Evolutionary conservation across 2,113 vertebrate species (phyloP).

Genomic region (Macquaria ambigua): DNA sequence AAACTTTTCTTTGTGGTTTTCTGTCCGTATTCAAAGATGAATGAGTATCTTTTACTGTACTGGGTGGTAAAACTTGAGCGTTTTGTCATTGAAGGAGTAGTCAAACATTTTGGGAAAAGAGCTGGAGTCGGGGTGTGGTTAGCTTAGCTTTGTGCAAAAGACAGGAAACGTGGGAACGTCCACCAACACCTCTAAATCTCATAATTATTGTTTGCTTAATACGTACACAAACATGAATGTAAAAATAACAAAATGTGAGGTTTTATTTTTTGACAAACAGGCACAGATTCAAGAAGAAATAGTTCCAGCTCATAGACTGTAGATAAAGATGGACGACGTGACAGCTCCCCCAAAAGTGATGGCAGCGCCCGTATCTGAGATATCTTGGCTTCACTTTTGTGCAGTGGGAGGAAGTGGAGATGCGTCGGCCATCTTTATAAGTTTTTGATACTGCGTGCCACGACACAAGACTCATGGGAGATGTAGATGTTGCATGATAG

Average conservation of each 20-base stretch:
- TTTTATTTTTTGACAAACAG: too few relatives aligned
- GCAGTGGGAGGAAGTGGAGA: too few relatives aligned
- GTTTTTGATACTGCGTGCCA: too few relatives aligned
- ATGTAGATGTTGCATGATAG: neutral
- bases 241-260: too few relatives aligned
- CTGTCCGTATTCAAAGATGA: neutral
- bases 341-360: too few relatives aligned
- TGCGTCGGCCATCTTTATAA: too few relatives aligned
- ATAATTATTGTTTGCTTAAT: neutral
- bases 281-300: too few relatives aligned
- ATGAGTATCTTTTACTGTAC: neutral
- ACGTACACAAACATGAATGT: neutral
- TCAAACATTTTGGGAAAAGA: neutral
- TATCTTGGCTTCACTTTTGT: too few relatives aligned
- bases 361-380: too few relatives aligned
- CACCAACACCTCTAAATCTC: neutral
- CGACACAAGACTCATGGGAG: neutral
- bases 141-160: neutral
- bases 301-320: too few relatives aligned
- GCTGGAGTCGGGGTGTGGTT: neutral
- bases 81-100: neutral
- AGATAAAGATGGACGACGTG: too few relatives aligned
- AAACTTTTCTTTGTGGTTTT: neutral
- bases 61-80: neutral
- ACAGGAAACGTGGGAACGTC: neutral